phyloP scores from a whole-genome alignment of 2,113 vertebrate species.

The Chionis minor region DNA sequence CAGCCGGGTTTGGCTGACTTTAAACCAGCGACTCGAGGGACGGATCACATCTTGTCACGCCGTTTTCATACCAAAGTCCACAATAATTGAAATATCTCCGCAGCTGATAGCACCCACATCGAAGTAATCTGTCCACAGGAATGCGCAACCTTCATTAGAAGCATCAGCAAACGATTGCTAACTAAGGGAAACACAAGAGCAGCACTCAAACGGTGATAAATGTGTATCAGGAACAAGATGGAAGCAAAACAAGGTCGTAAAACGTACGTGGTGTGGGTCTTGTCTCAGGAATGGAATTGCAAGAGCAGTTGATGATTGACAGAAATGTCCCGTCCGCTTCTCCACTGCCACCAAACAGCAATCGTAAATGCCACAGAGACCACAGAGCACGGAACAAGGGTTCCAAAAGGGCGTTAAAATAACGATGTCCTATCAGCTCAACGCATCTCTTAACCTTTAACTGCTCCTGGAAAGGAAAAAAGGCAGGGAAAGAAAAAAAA shows the following conservation, averaged over 20 bases:
- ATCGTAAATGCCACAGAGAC: rapidly evolving
- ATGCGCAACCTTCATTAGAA: rapidly evolving
- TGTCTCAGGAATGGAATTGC: rapidly evolving
- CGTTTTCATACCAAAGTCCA: neutral
- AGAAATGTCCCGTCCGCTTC: neutral
- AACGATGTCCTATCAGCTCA: neutral
- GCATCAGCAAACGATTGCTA: neutral
- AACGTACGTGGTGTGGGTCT: rapidly evolving
- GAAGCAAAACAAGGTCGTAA: neutral
- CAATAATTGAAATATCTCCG: neutral
- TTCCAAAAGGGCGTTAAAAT: neutral
- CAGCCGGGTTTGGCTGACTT: neutral
- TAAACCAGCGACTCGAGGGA: neutral
- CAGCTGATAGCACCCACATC: rapidly evolving
- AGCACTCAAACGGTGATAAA: neutral
- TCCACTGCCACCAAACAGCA: neutral
- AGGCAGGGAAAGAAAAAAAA: neutral
- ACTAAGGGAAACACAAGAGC: neutral
- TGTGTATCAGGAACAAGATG: rapidly evolving
- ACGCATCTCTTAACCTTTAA: neutral
- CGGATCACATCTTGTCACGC: neutral
- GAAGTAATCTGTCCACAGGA: neutral
- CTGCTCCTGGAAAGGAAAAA: neutral
- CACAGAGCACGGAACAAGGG: neutral
- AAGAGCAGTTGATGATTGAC: neutral